Percentiles rank a stretch among this genome's conserved stretches.
phyloP scores from a whole-genome alignment of 1,140 invertebrate species.

The Lepidurus arcticus region DNA sequence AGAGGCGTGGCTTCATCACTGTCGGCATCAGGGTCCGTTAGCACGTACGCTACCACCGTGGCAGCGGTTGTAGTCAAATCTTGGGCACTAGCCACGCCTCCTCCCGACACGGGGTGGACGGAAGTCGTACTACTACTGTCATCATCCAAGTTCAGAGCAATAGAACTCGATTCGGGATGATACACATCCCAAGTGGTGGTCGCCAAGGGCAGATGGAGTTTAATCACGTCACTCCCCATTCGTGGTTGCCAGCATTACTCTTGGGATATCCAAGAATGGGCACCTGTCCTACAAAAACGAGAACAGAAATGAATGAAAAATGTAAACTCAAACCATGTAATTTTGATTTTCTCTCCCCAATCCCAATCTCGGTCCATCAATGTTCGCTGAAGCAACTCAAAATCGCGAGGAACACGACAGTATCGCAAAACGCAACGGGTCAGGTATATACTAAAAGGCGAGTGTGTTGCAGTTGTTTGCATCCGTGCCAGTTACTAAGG shows the following conservation, averaged over 20 bases:
- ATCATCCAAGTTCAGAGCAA: not conserved
- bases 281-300: not conserved
- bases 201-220: not conserved
- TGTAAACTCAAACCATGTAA: too few species aligned
- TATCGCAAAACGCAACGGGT: not conserved
- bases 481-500: not conserved
- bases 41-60: not conserved
- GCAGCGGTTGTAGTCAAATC: not conserved
- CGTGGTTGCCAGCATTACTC: not conserved
- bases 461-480: not conserved
- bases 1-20: not conserved
- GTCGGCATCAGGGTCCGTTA: not conserved
- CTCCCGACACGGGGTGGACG: not conserved
- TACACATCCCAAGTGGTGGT: constrained; percentile 5
- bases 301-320: not conserved
- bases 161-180: not conserved
- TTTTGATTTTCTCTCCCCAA: not conserved
- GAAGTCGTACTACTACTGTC: not conserved
- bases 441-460: not conserved
- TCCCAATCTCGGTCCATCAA: not conserved
- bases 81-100: not conserved
- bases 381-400: not conserved
- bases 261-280: not conserved
- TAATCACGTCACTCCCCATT: constrained; percentile 21
- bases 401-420: not conserved